These are phyloP conservation scores for Channallabes apus DNA, from an alignment of 2,797 vertebrate species.

Conservation along the genomic window DNA sequence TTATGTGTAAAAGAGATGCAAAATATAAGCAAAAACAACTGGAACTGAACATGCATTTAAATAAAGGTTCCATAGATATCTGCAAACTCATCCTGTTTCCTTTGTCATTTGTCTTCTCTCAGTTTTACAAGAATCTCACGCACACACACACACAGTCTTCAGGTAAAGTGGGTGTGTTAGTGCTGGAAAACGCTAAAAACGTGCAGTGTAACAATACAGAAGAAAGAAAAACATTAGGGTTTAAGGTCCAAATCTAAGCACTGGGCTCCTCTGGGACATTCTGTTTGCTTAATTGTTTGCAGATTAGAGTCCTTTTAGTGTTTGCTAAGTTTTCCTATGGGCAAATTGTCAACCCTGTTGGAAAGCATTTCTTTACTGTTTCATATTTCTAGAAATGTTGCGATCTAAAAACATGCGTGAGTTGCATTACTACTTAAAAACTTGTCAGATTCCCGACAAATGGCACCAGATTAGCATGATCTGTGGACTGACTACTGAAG, in stretches of 20 bases:
- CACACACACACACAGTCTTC: background rate
- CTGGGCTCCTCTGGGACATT: background rate
- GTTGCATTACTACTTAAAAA: background rate
- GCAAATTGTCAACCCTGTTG: background rate
- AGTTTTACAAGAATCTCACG: background rate
- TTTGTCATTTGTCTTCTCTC: background rate
- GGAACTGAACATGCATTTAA: background rate
- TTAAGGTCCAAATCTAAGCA: constrained; percentile 24
- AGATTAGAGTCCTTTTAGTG: constrained; percentile 50
- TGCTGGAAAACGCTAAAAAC: background rate
- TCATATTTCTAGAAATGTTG: background rate
- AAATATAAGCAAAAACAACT: constrained; percentile 1
- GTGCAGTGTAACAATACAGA: background rate
- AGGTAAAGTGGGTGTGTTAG: background rate
- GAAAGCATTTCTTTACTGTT: background rate
- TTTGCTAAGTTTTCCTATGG: constrained; percentile 22
- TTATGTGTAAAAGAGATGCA: background rate
- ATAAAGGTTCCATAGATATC: constrained; percentile 15
- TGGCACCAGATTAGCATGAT: too few species aligned
- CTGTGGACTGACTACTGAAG: background rate
- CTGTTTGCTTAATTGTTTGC: constrained; percentile 46
- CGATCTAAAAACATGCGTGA: background rate
- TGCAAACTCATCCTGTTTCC: background rate
- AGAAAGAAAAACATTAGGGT: constrained; percentile 18
- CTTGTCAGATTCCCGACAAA: background rate